Conservation (phyloP, 2,888 invertebrate genomes). For the Ormyrus nitidulus region DNA sequence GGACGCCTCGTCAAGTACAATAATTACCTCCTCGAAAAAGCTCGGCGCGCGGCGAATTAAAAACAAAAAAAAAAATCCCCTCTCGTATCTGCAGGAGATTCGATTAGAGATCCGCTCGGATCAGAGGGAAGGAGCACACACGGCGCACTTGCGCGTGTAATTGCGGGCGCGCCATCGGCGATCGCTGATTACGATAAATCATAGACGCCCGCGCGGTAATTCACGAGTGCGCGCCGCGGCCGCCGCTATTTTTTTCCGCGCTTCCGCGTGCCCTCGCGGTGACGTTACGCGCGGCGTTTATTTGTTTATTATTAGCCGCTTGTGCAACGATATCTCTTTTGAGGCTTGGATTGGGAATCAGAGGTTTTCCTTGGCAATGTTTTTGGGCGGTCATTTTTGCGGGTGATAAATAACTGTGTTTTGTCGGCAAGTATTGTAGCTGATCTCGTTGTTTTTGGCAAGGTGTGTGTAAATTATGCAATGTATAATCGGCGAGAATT, state of each 20-base stretch:
- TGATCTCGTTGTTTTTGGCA: too few relatives aligned
- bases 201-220: constrained; percentile 24
- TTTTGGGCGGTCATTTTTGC: too few relatives aligned
- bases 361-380: too few relatives aligned
- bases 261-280: background rate
- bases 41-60: background rate
- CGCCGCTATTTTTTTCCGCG: background rate
- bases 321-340: too few relatives aligned
- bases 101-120: constrained; percentile 5
- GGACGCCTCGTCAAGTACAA: too few relatives aligned
- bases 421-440: too few relatives aligned
- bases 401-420: too few relatives aligned
- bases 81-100: background rate
- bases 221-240: background rate
- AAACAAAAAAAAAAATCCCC: background rate
- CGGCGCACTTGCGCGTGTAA: background rate
- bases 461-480: too few relatives aligned
- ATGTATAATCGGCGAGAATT: too few relatives aligned
- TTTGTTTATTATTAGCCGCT: too few relatives aligned
- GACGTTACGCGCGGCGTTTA: too few relatives aligned
- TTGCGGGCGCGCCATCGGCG: constrained; percentile 13
- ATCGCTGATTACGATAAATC: constrained; percentile 36
- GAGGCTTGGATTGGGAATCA: too few relatives aligned
- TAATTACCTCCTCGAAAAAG: background rate
- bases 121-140: background rate